These are phyloP conservation scores for Idaea straminata DNA, from an alignment of 2,888 invertebrate species.

Conservation along the genomic window DNA sequence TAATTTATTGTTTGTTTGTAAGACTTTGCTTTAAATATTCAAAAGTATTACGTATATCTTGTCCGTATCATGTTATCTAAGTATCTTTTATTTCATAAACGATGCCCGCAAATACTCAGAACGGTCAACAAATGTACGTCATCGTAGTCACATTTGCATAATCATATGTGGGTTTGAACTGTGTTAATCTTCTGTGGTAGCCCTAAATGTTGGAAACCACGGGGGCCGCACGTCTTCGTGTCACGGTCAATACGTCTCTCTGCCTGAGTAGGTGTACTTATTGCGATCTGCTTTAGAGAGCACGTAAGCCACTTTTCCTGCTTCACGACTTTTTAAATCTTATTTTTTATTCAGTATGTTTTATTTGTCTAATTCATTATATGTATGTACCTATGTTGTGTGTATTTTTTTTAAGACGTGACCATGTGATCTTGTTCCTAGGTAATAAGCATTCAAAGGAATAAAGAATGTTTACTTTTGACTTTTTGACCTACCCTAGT, in stretches of 20 bases:
- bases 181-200: neutral
- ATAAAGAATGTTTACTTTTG: no score
- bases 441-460: no score
- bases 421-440: no score
- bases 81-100: neutral
- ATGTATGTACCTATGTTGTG: no score
- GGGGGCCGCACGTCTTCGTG: conserved; percentile 63
- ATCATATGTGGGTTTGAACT: neutral
- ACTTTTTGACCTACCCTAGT: no score
- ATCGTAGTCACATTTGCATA: neutral
- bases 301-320: neutral
- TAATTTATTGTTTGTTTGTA: neutral
- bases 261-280: neutral
- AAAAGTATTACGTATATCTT: neutral
- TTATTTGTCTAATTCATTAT: no score
- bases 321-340: no score
- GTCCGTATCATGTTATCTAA: neutral
- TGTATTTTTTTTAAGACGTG: no score
- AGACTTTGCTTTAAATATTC: neutral
- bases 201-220: conserved; percentile 29
- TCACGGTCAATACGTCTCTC: conserved; percentile 53
- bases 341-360: no score
- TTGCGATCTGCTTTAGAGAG: neutral
- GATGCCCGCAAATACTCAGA: neutral
- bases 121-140: neutral